A percentile compares a stretch with the other conserved stretches of the same genome.
Conservation (phyloP, 2,797 vertebrate genomes). For the Poeciliopsis gracilis region DNA sequence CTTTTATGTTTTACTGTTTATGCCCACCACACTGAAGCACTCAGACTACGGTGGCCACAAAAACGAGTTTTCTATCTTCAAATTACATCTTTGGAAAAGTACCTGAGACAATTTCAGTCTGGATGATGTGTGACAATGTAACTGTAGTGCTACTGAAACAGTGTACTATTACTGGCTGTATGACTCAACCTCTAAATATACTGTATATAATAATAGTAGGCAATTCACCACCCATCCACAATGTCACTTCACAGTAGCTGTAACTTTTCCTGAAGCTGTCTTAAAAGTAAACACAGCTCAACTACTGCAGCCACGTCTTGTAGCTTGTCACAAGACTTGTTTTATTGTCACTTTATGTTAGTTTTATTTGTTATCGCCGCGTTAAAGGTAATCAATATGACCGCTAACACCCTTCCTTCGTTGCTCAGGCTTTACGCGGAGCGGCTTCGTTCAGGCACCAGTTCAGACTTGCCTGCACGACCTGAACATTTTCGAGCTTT, state of each 20-base stretch:
- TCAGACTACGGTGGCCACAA: background rate
- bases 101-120: background rate
- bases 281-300: conserved; percentile 8
- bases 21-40: background rate
- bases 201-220: background rate
- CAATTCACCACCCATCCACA: background rate
- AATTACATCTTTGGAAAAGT: conserved; percentile 10
- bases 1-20: background rate
- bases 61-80: background rate
- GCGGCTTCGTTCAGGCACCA: conserved; percentile 14
- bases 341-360: background rate
- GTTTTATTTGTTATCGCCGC: background rate
- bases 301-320: background rate
- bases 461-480: conserved; percentile 24
- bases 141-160: conserved; percentile 6
- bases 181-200: conserved; percentile 22
- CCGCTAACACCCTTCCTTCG: conserved; percentile 1
- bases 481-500: conserved; percentile 23
- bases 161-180: background rate
- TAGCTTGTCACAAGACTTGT: background rate
- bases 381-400: background rate
- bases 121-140: conserved; percentile 3
- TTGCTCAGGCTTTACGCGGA: conserved; percentile 8
- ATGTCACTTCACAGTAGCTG: background rate
- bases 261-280: background rate